A percentile compares a stretch with the other conserved stretches of the same genome.
These are phyloP conservation scores for Elaphurus davidianus DNA, from an alignment of 2,113 vertebrate species.

Conservation along the genomic window DNA sequence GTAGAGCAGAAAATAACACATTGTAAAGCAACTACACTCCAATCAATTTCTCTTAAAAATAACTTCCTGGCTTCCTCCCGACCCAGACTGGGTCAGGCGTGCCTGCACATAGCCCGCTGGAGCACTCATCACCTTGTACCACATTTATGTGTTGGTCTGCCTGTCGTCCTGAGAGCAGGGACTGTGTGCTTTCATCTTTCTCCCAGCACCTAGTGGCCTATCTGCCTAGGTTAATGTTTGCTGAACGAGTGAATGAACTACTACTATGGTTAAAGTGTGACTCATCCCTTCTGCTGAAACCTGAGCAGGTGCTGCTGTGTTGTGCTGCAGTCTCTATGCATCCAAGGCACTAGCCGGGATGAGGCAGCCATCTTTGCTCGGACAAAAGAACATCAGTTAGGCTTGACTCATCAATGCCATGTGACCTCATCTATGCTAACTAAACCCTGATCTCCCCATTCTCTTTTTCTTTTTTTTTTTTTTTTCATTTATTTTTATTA, in stretches of 20 bases:
- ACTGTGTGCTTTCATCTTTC: not conserved
- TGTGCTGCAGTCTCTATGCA: too few species aligned
- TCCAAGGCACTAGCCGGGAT: not conserved
- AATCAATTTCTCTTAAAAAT: not conserved
- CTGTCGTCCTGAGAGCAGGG: not conserved
- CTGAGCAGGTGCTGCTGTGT: not conserved
- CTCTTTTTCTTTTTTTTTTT: too few species aligned
- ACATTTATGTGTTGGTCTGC: rapidly evolving
- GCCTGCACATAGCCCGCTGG: not conserved
- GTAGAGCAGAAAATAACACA: not conserved
- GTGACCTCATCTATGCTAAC: not conserved
- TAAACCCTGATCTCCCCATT: not conserved
- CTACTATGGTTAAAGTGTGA: not conserved
- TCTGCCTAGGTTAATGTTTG: not conserved
- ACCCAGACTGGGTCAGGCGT: not conserved
- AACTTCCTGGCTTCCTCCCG: not conserved
- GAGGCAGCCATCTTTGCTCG: not conserved
- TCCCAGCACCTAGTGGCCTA: not conserved
- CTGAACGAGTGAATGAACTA: not conserved
- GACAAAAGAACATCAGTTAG: not conserved
- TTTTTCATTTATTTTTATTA: too few species aligned
- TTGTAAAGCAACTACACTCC: not conserved
- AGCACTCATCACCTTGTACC: not conserved
- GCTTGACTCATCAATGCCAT: not conserved
- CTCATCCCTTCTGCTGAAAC: not conserved